phyloP scores from a whole-genome alignment of 92 coral and sea anemone species.

The Phenganax marumi region DNA sequence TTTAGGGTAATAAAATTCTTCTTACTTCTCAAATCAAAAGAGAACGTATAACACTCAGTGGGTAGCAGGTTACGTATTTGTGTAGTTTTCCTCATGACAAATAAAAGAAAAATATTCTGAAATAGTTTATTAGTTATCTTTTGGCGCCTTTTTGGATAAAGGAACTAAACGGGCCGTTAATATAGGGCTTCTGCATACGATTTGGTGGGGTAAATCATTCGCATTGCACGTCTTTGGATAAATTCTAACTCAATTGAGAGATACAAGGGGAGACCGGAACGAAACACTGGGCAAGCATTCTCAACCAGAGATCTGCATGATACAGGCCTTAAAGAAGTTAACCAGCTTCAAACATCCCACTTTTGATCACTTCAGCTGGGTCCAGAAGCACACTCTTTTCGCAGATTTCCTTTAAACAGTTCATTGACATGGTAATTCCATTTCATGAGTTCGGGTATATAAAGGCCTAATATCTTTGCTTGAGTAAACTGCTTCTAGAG shows the following conservation, averaged over 20 bases:
- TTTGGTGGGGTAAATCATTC: neutral
- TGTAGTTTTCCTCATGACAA: too few species aligned
- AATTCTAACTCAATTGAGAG: neutral
- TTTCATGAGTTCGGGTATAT: neutral
- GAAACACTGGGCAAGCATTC: neutral
- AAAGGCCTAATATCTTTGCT: neutral
- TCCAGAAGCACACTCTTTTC: neutral
- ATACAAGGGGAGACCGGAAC: neutral
- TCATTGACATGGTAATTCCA: neutral
- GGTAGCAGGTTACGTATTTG: too few species aligned
- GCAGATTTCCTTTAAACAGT: neutral
- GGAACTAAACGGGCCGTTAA: too few species aligned
- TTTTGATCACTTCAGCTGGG: neutral
- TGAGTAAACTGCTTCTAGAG: neutral
- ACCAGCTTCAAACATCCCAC: neutral
- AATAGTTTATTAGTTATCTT: too few species aligned
- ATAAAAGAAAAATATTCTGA: too few species aligned
- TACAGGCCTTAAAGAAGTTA: neutral
- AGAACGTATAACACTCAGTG: too few species aligned
- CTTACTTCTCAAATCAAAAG: too few species aligned
- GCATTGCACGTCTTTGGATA: conserved; percentile 1
- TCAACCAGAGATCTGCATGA: neutral
- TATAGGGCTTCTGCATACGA: neutral
- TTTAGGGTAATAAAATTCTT: too few species aligned
- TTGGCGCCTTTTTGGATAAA: too few species aligned